Evolutionary conservation across 2,888 invertebrate genomes (phyloP), one percentile per base, ranked within the genome.

Genomic region (Fragum sueziense): DNA sequence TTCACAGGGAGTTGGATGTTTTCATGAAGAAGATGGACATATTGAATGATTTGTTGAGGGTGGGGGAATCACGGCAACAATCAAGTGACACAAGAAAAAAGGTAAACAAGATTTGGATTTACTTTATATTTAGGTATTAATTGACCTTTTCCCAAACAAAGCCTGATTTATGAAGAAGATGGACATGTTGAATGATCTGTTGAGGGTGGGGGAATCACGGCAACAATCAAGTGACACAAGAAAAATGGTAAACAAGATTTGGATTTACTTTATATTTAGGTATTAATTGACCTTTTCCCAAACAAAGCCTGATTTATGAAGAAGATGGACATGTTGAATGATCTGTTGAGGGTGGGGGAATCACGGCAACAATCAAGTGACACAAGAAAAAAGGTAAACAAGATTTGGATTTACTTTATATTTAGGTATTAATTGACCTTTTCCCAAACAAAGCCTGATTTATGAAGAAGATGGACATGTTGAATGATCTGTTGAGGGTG

Each of bases 151-250:
- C n/a, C n/a, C n/a, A n/a, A n/a, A n/a, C n/a, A n/a, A n/a, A n/a
- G n/a, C n/a, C n/a, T n/a, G n/a, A n/a, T 90, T 88, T 70, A 77
- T 87, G 61, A 79, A 84, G 61, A 89, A 88, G 67, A 67, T 90
- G 68, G 83, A 86, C 27, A 78, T 87, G 41, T 78, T 88, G 14
- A 84, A 86, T 67, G 89, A 89, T 31, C 81, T 89, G 33, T 75
- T 89, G 70, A 82, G 81, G 37, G 57, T 82, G 51, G 76, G 75
- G 9, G 68, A 74, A 22, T 69, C 41, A 1, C 14, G 27, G 9
- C n/a, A n/a, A 20, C 65, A 65, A 25, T 41, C 41, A 9, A 33
- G 17, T 22, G 65, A 65, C 27, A 34, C 65, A 14, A 65, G 17
- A n/a, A 65, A 65, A 41, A 65, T 41, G 65, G 65, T 62, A 4